Evolutionary conservation across 2,797 vertebrate genomes (phyloP).

Genomic region (Micrastur ruficollis): DNA sequence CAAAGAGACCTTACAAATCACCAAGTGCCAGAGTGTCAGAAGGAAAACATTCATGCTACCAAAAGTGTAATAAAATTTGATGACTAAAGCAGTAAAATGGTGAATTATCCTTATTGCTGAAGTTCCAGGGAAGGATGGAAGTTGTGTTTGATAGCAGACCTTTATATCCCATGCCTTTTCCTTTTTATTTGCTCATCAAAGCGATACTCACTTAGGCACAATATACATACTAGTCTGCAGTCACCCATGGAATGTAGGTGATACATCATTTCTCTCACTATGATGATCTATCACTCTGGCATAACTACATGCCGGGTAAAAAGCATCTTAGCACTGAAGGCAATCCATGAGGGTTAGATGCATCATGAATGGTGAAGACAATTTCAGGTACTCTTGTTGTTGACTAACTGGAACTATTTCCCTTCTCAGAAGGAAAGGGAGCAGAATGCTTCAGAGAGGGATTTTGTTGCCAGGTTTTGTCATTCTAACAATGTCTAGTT

Average conservation of each 20-base stretch:
- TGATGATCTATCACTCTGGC: not conserved
- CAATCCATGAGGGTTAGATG: not conserved
- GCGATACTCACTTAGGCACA: not conserved
- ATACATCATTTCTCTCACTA: not conserved
- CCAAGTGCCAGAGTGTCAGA: not conserved
- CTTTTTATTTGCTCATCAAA: constrained; percentile 15
- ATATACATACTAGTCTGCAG: not conserved
- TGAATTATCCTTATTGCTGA: not conserved
- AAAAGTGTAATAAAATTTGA: constrained; percentile 19
- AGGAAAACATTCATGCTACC: not conserved
- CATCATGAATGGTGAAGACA: accelerated
- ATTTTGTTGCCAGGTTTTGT: not conserved
- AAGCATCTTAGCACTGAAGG: not conserved
- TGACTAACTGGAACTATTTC: not conserved
- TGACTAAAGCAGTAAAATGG: constrained; percentile 18
- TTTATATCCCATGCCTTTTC: not conserved
- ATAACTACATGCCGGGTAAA: not conserved
- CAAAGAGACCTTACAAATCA: constrained; percentile 20
- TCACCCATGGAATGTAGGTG: not conserved
- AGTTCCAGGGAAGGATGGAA: not conserved
- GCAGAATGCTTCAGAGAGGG: not conserved
- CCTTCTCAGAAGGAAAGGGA: not conserved
- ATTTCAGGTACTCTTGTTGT: not conserved
- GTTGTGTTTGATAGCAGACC: not conserved
- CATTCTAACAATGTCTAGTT: not conserved